These are phyloP conservation scores for Tetragnatha versicolor DNA, from an alignment of 1,140 invertebrate genomes.

Conservation along the genomic window DNA sequence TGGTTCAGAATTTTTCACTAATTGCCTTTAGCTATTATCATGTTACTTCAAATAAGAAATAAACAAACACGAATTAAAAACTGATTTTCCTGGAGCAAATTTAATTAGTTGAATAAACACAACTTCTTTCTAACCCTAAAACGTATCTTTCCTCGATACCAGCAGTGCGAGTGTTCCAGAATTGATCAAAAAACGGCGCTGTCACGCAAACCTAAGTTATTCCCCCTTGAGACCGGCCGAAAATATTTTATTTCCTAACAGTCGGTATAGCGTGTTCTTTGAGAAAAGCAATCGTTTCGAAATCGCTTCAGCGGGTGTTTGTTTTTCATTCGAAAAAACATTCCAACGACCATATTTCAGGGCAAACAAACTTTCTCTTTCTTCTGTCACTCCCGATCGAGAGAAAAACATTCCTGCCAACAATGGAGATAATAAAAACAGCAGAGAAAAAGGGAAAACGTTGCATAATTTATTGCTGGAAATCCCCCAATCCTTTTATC, in stretches of 20 bases:
- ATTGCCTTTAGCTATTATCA: no score
- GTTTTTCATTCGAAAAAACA: constrained; percentile 9
- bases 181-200: not conserved
- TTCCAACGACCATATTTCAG: not conserved
- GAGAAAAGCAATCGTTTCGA: not conserved
- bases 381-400: not conserved
- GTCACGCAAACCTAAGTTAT: not conserved
- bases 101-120: no score
- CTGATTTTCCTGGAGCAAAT: no score
- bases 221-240: not conserved
- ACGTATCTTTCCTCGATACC: no score
- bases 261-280: not conserved
- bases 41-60: no score
- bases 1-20: no score
- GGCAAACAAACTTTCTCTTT: not conserved
- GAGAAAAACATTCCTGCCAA: no score
- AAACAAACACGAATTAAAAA: no score
- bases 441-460: not conserved
- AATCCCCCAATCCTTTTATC: not conserved
- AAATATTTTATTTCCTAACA: not conserved
- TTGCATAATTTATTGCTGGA: not conserved
- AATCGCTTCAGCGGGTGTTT: not conserved
- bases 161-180: not conserved
- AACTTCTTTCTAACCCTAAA: no score
- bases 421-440: not conserved